Conservation (phyloP, 2,797 vertebrate genomes). For the Propithecus deckenii region DNA sequence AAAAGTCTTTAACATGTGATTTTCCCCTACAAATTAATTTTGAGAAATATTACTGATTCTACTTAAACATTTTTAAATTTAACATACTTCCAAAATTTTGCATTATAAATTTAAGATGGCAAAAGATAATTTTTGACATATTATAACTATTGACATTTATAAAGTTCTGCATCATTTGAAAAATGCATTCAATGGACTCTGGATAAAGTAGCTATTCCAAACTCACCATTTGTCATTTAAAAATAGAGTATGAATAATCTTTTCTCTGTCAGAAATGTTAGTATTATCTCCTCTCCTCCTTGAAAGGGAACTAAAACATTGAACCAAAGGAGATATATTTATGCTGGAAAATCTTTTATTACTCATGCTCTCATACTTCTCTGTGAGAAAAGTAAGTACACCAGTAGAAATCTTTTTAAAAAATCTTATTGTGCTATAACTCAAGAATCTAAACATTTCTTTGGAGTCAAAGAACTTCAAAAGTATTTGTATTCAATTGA, state of each 20-base stretch:
- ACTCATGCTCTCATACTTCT: neutral
- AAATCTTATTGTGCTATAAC: neutral
- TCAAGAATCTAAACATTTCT: neutral
- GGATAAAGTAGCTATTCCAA: neutral
- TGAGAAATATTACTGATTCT: neutral
- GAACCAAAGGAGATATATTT: neutral
- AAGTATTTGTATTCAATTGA: neutral
- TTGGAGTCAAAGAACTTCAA: neutral
- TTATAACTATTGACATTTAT: neutral
- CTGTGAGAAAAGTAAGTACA: neutral
- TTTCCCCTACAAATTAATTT: neutral
- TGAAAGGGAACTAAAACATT: neutral
- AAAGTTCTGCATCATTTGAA: neutral
- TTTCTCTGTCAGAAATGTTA: neutral
- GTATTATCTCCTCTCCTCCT: neutral
- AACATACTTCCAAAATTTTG: neutral
- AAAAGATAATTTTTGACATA: neutral
- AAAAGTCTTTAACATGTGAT: neutral
- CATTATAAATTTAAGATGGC: neutral
- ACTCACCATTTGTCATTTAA: neutral
- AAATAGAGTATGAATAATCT: neutral
- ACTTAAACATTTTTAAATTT: neutral
- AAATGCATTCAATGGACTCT: neutral
- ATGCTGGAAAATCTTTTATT: neutral
- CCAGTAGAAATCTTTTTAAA: neutral